These are phyloP conservation scores for Prunella himalayana DNA, from an alignment of 2,113 vertebrate species.

Conservation along the genomic window DNA sequence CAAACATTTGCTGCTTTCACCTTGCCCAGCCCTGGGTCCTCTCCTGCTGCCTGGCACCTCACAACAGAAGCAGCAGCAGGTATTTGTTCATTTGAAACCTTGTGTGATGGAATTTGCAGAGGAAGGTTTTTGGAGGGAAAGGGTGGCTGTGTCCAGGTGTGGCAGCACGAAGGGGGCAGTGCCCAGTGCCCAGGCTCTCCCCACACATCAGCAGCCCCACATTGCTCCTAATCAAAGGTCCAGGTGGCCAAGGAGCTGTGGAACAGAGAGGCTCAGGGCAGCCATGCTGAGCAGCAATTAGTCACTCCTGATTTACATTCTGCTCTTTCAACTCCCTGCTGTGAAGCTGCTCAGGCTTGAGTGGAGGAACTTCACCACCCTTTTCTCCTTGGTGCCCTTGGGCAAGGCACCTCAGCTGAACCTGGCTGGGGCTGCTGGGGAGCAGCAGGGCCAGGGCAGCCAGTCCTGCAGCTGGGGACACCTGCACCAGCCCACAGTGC, in stretches of 20 bases:
- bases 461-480: not conserved
- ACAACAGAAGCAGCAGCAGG: not conserved
- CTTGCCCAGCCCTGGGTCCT: not conserved
- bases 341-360: constrained; percentile 14
- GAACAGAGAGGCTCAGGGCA: not conserved
- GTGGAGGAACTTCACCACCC: not conserved
- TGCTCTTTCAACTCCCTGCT: constrained; percentile 41
- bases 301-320: constrained; percentile 45
- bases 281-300: not conserved
- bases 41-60: not conserved
- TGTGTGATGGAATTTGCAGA: not conserved
- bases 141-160: not conserved
- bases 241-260: not conserved
- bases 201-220: accelerated
- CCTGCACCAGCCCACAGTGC: accelerated
- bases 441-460: not conserved
- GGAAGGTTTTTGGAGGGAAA: not conserved
- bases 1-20: not conserved
- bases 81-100: not conserved
- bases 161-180: accelerated
- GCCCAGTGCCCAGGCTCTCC: not conserved
- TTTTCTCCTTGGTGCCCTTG: not conserved
- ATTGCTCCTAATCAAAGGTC: not conserved
- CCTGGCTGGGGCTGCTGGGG: not conserved
- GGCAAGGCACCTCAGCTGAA: constrained; percentile 30